Evolutionary conservation across 2,888 invertebrate species (phyloP).

Genomic region (Plebejus anna): DNA sequence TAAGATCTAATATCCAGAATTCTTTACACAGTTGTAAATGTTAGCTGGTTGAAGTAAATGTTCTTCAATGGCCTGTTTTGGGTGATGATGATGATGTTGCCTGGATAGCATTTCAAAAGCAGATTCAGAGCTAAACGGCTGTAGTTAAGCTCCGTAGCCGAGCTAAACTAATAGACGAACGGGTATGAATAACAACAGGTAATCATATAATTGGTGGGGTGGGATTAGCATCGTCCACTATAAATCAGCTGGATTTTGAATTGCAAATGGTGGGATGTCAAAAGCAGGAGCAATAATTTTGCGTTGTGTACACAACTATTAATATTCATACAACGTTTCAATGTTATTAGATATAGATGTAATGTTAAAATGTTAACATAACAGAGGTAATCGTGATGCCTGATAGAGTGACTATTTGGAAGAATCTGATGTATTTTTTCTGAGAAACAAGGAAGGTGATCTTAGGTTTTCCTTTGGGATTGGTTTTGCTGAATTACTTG

Average conservation of each 20-base stretch:
- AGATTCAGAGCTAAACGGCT: neutral
- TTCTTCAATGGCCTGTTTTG: neutral
- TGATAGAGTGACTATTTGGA: neutral
- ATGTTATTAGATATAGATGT: slow-evolving; percentile 34
- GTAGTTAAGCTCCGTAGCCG: neutral
- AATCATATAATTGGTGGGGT: slow-evolving; percentile 18
- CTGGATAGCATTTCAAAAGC: neutral
- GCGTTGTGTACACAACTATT: slow-evolving; percentile 40
- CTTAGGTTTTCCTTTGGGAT: neutral
- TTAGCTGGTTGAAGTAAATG: neutral
- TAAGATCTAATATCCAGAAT: neutral
- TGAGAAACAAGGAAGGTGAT: neutral
- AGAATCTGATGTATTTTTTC: neutral
- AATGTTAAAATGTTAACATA: slow-evolving; percentile 34
- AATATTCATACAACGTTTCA: slow-evolving; percentile 39
- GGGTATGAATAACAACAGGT: slow-evolving; percentile 19
- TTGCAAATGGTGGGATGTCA: slow-evolving; percentile 43
- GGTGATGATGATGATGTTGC: neutral
- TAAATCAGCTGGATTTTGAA: slow-evolving; percentile 40
- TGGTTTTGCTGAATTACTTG: no score
- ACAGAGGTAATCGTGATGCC: neutral
- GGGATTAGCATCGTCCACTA: slow-evolving; percentile 37
- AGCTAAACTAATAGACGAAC: slow-evolving; percentile 18
- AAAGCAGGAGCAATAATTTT: slow-evolving; percentile 42
- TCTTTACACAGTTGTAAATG: neutral